Evolutionary conservation across 2,888 invertebrate species (phyloP).

Genomic region (Hyposoter dolosus): DNA sequence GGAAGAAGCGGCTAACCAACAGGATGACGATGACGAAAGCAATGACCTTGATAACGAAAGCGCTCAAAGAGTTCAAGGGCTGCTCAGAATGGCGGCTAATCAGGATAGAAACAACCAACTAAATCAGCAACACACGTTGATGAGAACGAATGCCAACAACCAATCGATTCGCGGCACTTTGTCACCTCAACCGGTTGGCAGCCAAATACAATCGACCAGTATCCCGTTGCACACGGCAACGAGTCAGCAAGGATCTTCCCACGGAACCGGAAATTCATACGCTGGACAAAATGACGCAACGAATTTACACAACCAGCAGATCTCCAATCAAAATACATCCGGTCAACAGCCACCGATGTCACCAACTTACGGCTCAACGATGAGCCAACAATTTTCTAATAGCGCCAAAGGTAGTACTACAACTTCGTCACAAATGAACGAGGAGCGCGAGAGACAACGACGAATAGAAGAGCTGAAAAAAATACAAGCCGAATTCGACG

Average conservation of each 20-base stretch:
- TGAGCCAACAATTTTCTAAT: constrained; percentile 73
- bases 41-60: constrained; percentile 84
- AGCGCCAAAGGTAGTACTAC: constrained; percentile 75
- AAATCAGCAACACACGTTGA: constrained; percentile 77
- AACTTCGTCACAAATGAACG: constrained; percentile 76
- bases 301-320: constrained; percentile 59
- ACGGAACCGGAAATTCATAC: constrained; percentile 72
- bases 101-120: constrained; percentile 78
- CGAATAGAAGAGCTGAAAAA: constrained; percentile 87
- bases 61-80: constrained; percentile 85
- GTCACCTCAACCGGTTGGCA: constrained; percentile 82
- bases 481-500: constrained; percentile 86
- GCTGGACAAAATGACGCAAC: constrained; percentile 72
- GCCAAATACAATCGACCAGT: constrained; percentile 81
- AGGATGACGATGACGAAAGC: constrained; percentile 88
- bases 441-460: constrained; percentile 85
- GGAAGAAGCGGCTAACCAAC: constrained; percentile 90
- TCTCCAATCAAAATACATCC: constrained; percentile 57
- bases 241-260: constrained; percentile 75
- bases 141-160: constrained; percentile 75
- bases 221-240: constrained; percentile 80
- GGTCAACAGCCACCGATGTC: constrained; percentile 67
- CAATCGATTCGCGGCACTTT: constrained; percentile 78
- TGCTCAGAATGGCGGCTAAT: constrained; percentile 85
- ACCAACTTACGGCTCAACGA: constrained; percentile 74